Percentiles rank a stretch among this genome's conserved stretches.
These are phyloP conservation scores for Melopsittacus undulatus DNA, from an alignment of 2,797 vertebrate species.

Conservation along the genomic window DNA sequence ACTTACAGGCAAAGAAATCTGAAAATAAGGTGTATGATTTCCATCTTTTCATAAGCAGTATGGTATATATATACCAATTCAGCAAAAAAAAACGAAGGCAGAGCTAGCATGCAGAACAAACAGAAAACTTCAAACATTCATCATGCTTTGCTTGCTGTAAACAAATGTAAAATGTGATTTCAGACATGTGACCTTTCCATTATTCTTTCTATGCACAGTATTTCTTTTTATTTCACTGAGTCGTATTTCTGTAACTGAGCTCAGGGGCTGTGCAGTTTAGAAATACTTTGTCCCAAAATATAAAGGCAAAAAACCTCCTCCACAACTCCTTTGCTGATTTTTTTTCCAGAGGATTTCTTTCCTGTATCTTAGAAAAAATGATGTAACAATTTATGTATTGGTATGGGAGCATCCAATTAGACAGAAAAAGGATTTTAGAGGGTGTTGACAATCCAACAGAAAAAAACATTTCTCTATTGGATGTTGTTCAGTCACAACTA, in stretches of 20 bases:
- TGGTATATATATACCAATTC: not conserved
- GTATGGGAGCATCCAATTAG: not conserved
- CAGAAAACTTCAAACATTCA: not conserved
- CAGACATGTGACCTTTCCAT: not conserved
- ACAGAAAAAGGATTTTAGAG: not conserved
- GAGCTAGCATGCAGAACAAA: not conserved
- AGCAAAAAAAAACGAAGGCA: not conserved
- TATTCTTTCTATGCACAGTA: not conserved
- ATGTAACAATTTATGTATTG: rapidly evolving
- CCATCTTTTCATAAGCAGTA: not conserved
- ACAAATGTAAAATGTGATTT: not conserved
- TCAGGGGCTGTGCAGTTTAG: not conserved
- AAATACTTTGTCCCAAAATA: not conserved
- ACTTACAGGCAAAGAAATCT: not conserved
- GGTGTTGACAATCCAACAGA: not conserved
- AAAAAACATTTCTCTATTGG: not conserved
- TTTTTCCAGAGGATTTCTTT: not conserved
- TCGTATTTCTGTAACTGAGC: not conserved
- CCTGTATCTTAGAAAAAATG: not conserved
- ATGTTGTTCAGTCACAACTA: not conserved
- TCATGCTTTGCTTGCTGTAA: not conserved
- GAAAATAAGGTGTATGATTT: not conserved
- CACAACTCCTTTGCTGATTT: not conserved
- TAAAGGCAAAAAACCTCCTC: not conserved
- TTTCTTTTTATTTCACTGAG: not conserved